These are phyloP conservation scores for Lota lota DNA, from an alignment of 2,113 vertebrate species.

Conservation along the genomic window DNA sequence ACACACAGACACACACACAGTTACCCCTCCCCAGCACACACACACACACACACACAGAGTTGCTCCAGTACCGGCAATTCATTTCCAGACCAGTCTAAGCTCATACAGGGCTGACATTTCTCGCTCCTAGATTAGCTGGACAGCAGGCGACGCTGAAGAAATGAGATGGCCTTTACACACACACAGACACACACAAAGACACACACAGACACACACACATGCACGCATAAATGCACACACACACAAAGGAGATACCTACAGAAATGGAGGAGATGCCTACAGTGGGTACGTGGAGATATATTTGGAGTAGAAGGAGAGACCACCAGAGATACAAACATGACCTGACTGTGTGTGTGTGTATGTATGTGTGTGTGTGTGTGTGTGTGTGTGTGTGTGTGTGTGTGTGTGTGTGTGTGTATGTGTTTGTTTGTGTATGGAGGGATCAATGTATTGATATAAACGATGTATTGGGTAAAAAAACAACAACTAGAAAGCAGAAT, in stretches of 20 bases:
- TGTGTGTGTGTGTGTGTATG: too few relatives aligned
- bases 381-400: too few relatives aligned
- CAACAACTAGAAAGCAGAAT: too few relatives aligned
- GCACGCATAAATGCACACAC: too few relatives aligned
- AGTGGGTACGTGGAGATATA: constrained; percentile 11
- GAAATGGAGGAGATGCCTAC: neutral
- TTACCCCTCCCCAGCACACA: too few relatives aligned
- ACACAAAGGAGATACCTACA: too few relatives aligned
- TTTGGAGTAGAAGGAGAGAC: constrained; percentile 20
- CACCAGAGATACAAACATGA: neutral
- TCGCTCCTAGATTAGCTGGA: constrained; percentile 25
- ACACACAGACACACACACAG: neutral
- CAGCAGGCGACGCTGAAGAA: constrained; percentile 41
- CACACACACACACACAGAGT: neutral
- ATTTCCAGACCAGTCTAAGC: constrained; percentile 30
- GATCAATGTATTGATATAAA: too few relatives aligned
- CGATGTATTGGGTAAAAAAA: too few relatives aligned
- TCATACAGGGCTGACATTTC: constrained; percentile 56
- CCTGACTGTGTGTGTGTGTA: neutral
- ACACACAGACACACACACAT: too few relatives aligned
- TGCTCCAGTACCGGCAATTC: constrained; percentile 17
- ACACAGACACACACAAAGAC: neutral
- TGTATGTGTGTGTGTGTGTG: neutral
- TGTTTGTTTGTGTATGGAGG: too few relatives aligned
- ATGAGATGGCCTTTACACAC: constrained; percentile 59